These are phyloP conservation scores for Picathartes gymnocephalus DNA, from an alignment of 2,113 vertebrate genomes.

Conservation along the genomic window DNA sequence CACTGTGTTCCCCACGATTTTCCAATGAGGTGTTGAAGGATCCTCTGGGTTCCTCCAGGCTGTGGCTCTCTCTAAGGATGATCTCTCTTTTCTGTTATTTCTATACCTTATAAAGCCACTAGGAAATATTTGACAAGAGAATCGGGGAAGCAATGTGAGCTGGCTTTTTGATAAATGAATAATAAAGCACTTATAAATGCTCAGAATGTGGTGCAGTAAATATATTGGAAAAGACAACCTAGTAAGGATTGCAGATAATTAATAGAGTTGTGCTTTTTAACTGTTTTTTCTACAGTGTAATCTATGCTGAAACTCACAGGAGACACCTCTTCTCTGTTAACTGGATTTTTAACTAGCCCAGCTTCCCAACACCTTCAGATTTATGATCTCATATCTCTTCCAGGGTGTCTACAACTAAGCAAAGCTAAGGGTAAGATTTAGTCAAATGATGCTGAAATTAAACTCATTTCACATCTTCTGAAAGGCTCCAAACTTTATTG, in stretches of 20 bases:
- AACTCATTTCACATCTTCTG: background rate
- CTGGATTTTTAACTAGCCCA: background rate
- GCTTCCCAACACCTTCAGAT: background rate
- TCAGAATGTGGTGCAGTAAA: background rate
- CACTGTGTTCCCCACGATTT: background rate
- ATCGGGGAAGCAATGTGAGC: background rate
- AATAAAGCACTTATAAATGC: background rate
- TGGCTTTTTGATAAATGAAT: background rate
- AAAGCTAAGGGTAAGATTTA: conserved; percentile 39
- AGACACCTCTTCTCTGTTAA: background rate
- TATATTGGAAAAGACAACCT: background rate
- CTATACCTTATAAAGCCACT: background rate
- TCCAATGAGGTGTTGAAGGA: background rate
- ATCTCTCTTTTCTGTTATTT: background rate
- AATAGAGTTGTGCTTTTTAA: background rate
- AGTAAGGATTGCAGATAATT: background rate
- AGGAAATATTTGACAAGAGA: background rate
- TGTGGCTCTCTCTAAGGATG: background rate
- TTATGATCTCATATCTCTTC: background rate
- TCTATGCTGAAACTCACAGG: background rate
- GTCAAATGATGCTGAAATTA: conserved; percentile 36
- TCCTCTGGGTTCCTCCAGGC: background rate
- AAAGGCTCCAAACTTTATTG: background rate
- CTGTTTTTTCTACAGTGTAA: background rate
- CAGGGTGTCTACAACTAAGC: conserved; percentile 46